These are phyloP conservation scores for Esox masquinongy DNA, from an alignment of 2,797 vertebrate genomes.

Conservation along the genomic window DNA sequence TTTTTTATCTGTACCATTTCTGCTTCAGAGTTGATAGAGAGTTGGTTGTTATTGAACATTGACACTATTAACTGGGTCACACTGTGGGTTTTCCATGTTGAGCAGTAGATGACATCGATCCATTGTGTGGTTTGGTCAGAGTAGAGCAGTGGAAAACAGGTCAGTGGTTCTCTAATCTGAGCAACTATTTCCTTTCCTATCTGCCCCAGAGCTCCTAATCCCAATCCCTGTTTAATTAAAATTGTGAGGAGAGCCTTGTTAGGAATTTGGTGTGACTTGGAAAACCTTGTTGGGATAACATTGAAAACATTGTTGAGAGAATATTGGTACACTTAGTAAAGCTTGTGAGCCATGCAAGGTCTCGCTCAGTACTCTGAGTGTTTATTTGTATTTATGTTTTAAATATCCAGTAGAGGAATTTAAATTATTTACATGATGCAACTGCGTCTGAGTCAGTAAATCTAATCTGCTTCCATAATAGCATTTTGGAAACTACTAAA, in stretches of 20 bases:
- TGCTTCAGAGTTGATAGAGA: neutral
- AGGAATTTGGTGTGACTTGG: neutral
- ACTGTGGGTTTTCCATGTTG: slow-evolving; percentile 31
- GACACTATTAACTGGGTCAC: slow-evolving; percentile 59
- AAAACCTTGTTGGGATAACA: slow-evolving; percentile 12
- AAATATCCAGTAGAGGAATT: slow-evolving; percentile 26
- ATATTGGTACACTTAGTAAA: neutral
- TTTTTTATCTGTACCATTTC: neutral
- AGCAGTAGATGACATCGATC: slow-evolving; percentile 63
- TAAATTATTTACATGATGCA: slow-evolving; percentile 19
- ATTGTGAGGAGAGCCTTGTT: slow-evolving; percentile 8
- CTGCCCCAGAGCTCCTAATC: slow-evolving; percentile 49
- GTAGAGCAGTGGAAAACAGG: slow-evolving; percentile 54
- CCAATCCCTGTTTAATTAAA: slow-evolving; percentile 43
- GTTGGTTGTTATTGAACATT: slow-evolving; percentile 21
- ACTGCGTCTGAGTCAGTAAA: slow-evolving; percentile 11
- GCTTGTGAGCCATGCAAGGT: neutral
- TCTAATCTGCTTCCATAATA: slow-evolving; percentile 6
- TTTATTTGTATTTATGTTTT: neutral
- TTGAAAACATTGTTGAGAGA: neutral
- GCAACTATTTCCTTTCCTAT: slow-evolving; percentile 36
- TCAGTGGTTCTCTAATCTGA: slow-evolving; percentile 57
- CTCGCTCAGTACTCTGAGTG: neutral
- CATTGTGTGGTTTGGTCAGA: slow-evolving; percentile 38
- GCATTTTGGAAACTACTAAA: slow-evolving; percentile 24